Evolutionary conservation across 2,113 vertebrate species (phyloP).

Genomic region (Ptilorrhoa leucosticta): DNA sequence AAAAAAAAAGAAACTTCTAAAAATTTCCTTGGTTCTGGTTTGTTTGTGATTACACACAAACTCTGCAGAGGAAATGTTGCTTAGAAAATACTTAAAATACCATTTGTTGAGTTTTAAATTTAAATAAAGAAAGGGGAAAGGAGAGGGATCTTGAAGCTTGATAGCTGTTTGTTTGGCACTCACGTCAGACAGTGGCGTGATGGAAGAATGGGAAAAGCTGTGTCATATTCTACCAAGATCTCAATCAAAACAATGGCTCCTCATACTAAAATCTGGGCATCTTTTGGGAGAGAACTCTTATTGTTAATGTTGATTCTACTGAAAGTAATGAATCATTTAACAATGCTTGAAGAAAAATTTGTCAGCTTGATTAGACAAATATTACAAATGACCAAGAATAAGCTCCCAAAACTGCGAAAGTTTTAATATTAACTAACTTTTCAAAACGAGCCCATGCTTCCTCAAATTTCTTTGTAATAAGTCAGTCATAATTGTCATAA

Average conservation of each 20-base stretch:
- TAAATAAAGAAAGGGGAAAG: neutral
- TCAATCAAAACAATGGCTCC: neutral
- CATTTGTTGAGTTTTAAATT: neutral
- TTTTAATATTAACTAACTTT: neutral
- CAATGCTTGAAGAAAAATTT: neutral
- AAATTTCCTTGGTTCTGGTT: neutral
- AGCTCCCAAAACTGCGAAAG: neutral
- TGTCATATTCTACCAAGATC: neutral
- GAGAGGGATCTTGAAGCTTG: neutral
- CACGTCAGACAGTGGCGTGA: neutral
- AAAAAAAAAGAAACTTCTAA: neutral
- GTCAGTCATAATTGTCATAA: neutral
- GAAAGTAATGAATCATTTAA: neutral
- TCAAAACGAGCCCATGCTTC: neutral
- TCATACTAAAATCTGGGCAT: neutral
- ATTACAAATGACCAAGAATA: neutral
- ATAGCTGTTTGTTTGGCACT: neutral
- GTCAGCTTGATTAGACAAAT: neutral
- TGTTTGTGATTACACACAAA: neutral
- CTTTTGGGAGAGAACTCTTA: neutral
- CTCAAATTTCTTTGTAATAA: neutral
- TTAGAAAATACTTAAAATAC: neutral
- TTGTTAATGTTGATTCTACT: neutral
- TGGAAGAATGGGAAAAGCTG: neutral
- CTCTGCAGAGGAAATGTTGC: neutral